Evolutionary conservation across 2,113 vertebrate species (phyloP).

Genomic region (Hipposideros armiger): DNA sequence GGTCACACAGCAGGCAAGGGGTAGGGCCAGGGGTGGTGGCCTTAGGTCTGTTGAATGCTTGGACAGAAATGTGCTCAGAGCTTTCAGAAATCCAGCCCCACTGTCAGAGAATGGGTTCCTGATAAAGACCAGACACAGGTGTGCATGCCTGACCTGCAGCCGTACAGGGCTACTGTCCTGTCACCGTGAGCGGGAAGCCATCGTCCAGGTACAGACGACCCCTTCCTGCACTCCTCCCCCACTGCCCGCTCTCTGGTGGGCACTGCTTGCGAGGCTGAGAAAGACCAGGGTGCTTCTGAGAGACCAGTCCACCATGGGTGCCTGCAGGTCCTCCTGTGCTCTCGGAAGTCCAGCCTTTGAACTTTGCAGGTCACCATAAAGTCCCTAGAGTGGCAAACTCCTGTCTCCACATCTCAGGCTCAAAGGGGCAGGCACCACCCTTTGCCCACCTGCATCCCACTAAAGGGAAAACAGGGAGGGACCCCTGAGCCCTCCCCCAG

Average conservation of each 20-base stretch:
- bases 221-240: background rate
- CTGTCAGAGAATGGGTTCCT: background rate
- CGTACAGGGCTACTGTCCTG: fast-evolving
- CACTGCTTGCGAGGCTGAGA: too few species aligned
- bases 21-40: background rate
- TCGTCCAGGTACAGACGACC: background rate
- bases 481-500: too few species aligned
- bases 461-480: background rate
- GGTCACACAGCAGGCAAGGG: background rate
- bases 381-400: background rate
- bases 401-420: background rate
- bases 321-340: fast-evolving
- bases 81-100: background rate
- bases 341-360: background rate
- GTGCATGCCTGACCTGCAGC: fast-evolving
- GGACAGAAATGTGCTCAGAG: background rate
- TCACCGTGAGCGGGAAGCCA: fast-evolving
- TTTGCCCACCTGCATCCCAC: background rate
- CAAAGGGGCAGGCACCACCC: background rate
- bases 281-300: background rate
- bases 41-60: background rate
- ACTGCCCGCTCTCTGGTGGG: background rate
- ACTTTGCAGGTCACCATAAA: background rate
- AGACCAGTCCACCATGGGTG: fast-evolving
- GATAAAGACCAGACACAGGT: too few species aligned